Conservation (phyloP, 2,888 invertebrate genomes). For the Hyalella azteca region DNA sequence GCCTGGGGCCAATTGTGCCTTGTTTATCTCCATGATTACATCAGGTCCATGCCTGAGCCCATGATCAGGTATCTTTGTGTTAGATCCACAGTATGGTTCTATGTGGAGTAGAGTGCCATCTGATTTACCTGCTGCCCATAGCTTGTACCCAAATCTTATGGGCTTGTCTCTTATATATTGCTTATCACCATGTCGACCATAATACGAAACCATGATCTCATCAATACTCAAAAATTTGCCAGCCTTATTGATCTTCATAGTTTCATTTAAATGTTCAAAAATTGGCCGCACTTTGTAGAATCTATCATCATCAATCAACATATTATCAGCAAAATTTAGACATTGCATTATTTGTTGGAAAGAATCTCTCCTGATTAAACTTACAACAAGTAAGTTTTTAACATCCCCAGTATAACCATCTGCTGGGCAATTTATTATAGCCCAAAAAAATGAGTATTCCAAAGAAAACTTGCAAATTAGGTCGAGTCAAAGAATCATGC, state of each 20-base stretch:
- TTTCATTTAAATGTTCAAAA: conserved; percentile 37
- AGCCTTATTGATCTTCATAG: not conserved
- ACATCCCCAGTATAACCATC: not conserved
- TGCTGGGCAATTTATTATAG: not conserved
- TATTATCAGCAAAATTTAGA: not conserved
- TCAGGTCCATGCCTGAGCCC: not conserved
- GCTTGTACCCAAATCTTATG: conserved; percentile 40
- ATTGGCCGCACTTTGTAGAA: conserved; percentile 39
- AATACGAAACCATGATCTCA: conserved; percentile 39
- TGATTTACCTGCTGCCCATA: conserved; percentile 42
- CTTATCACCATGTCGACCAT: conserved; percentile 37
- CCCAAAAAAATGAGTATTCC: not conserved
- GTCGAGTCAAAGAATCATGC: not conserved
- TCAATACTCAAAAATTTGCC: conserved; percentile 38
- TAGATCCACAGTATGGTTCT: conserved; percentile 24
- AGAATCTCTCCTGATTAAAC: not conserved
- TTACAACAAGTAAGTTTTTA: not conserved
- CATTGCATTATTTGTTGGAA: not conserved
- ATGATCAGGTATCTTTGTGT: not conserved
- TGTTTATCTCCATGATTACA: conserved; percentile 10
- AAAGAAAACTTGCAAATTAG: not conserved
- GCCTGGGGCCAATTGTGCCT: not conserved
- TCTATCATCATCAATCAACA: conserved; percentile 5
- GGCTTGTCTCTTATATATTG: conserved; percentile 38
- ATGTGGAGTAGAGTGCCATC: conserved; percentile 32